Base-by-base conservation (phyloP, 2,888 invertebrate genomes). In the Sarcophaga carnaria region DNA sequence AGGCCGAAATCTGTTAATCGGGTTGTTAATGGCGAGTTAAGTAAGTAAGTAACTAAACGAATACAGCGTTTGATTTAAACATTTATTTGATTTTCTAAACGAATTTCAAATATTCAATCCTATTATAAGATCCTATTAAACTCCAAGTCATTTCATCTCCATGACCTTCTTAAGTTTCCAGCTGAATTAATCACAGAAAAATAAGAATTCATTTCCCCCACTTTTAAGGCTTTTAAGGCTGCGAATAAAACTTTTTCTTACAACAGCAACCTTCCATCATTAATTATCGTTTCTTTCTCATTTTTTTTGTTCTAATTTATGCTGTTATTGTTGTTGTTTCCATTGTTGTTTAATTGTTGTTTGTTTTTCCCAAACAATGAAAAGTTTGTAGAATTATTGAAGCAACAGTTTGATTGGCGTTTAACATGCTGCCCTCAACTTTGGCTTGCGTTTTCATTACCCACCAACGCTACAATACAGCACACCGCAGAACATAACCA, bases 371-470 rank as follows among this genome's bases (percentile, higher is more conserved):
- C 8, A 0, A 82, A 60, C 60, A 77, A 59, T 59, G 5, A 60
- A 77, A 10, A 22, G 11, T 63, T 75, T 54, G n/a, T 20, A 12
- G 67, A 66, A 71, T 83, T 60, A 22, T 77, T 71, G 22, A 60
- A 83, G 66, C 77, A 83, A 72, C 77, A 77, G 82, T 49, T 72
- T 83, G 82, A 83, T 67, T 66, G 77, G 71, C 82, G 60, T n/a
- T 76, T 66, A 47, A 59, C 63, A 64, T 72, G 77, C 60, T 12
- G 49, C 20, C 22, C 14, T 37, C 10, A 37, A 49, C 22, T 54
- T 22, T 80, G 47, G 3, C 14, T 2, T 22, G 59, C 5, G 14
- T 47, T n/a, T 47, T 25, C 25, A 14, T 3, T n/a, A 64, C 10
- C 6, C 17, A 17, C 8, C 8, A 59, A 71, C 64, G 45, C 49